Percentiles rank a stretch among this genome's conserved stretches.
Conservation (phyloP, 2,113 vertebrate genomes). For the Tachycineta bicolor region DNA sequence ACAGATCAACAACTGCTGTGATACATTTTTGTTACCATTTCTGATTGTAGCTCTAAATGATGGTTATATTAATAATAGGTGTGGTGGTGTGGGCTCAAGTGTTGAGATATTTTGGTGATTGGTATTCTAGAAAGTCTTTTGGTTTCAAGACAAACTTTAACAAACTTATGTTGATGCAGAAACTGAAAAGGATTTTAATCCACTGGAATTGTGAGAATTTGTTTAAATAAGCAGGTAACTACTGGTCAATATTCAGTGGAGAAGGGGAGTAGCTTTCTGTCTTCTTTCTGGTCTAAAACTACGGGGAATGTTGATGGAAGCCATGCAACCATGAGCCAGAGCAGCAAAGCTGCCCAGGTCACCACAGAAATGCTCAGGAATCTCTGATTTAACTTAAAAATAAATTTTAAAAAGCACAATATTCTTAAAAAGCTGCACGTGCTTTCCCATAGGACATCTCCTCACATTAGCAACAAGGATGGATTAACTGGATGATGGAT, state of each 20-base stretch:
- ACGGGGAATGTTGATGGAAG: not conserved
- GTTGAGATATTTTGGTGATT: not conserved
- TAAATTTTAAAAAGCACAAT: not conserved
- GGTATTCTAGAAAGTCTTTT: not conserved
- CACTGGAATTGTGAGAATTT: not conserved
- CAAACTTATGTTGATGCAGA: not conserved
- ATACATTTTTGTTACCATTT: not conserved
- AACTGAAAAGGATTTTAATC: not conserved
- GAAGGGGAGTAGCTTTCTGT: not conserved
- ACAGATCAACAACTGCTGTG: not conserved
- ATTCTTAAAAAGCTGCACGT: not conserved
- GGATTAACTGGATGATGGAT: not conserved
- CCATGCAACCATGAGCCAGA: not conserved
- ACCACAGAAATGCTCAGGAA: not conserved
- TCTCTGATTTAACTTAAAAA: not conserved
- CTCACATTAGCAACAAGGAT: not conserved
- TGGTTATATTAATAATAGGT: not conserved
- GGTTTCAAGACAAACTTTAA: not conserved
- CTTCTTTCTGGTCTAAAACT: not conserved
- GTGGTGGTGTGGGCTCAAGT: not conserved
- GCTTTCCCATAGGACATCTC: not conserved
- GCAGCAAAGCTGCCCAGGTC: not conserved
- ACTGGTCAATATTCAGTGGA: not conserved
- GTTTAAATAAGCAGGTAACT: not conserved
- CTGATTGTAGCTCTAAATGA: not conserved